Evolutionary conservation across 2,113 vertebrate species (phyloP), one percentile per base, ranked within the genome.

Genomic region (Sebastes fasciatus): DNA sequence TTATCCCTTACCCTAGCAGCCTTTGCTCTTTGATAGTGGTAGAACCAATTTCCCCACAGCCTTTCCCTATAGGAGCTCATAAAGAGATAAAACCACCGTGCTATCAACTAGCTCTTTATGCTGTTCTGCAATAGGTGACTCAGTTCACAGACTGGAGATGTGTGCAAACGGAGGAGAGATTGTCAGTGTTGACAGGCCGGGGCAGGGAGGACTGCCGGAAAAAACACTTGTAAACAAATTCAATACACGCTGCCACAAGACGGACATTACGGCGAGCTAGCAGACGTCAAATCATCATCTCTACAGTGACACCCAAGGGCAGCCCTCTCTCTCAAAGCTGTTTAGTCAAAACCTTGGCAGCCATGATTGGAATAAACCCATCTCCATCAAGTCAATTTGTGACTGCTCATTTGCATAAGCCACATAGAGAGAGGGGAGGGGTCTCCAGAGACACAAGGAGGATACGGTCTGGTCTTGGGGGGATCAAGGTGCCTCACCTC

Each of bases 11-110:
- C 76, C 73, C 87, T 77, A 83, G 90, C 90, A 88, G 67, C 85
- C 77, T 88, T 82, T 90, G 79, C 77, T 81, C 90, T 94, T 92
- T 92, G 90, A 93, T 93, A 93, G 90, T 80, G 65, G 91, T 77
- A 68, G 88, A 95, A 94, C 86, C 92, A 95, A 94, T 95, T 94
- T 94, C 86, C 92, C 79, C 54, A 60, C 84, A 87, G 91, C 89
- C 86, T 87, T 81, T 91, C 75, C 84, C 89, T 87, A 85, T 89
- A 88, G 90, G 88, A 91, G 83, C 91, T 92, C 90, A 93, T 93
- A 93, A 95, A 91, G 87, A 92, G 92, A 96, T 95, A 95, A 94
- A 92, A 84, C 87, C 49, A 63, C 89, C 61, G 86, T 52, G 46
- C 90, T 91, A 94, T 93, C 90, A 91, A 92, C 91, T 82, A 80